A percentile compares a stretch with the other conserved stretches of the same genome.
phyloP scores from a whole-genome alignment of 2,888 invertebrate genomes.

The Sisyra terminalis region DNA sequence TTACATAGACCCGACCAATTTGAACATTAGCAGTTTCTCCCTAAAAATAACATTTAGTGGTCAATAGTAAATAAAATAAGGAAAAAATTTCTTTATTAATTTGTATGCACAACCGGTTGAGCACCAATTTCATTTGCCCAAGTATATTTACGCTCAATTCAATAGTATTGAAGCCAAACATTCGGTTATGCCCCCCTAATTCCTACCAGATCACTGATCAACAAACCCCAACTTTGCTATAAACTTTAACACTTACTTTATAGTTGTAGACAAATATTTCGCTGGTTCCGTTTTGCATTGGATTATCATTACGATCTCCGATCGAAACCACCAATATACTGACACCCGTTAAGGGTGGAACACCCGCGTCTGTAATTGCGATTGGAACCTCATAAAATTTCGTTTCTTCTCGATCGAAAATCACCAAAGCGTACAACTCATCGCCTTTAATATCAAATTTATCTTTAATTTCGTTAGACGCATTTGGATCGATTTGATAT shows the following conservation, averaged over 20 bases:
- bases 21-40: slow-evolving; percentile 64
- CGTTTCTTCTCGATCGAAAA: slow-evolving; percentile 73
- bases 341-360: slow-evolving; percentile 53
- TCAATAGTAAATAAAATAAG: too few relatives aligned
- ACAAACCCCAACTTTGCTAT: slow-evolving; percentile 1
- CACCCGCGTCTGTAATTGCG: slow-evolving; percentile 73
- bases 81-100: too few relatives aligned
- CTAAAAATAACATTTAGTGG: slow-evolving; percentile 19
- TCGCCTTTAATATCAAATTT: slow-evolving; percentile 44
- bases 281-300: slow-evolving; percentile 75
- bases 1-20: slow-evolving; percentile 85
- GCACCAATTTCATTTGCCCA: too few relatives aligned
- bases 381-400: slow-evolving; percentile 84
- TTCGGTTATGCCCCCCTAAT: not conserved
- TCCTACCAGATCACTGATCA: not conserved
- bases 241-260: slow-evolving; percentile 36
- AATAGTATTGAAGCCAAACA: not conserved
- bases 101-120: too few relatives aligned
- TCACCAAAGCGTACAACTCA: slow-evolving; percentile 50
- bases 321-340: slow-evolving; percentile 79
- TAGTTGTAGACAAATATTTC: slow-evolving; percentile 91
- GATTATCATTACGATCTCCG: slow-evolving; percentile 88
- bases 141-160: too few relatives aligned
- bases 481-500: slow-evolving; percentile 47
- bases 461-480: slow-evolving; percentile 46